phyloP scores from a whole-genome alignment of 2,888 invertebrate genomes.

The Oxyscelio sp. region DNA sequence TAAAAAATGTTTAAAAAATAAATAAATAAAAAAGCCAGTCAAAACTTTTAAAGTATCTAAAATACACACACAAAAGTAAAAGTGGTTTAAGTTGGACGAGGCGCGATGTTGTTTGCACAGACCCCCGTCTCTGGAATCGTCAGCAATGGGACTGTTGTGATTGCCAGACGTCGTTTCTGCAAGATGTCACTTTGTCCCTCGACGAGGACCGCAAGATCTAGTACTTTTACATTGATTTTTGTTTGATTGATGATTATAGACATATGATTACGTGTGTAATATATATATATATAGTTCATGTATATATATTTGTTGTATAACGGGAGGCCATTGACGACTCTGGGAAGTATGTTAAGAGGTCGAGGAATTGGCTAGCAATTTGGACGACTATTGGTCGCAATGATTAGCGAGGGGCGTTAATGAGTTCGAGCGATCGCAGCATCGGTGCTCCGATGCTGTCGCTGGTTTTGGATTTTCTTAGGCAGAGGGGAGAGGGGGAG shows the following conservation, averaged over 20 bases:
- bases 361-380: too few relatives aligned
- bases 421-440: too few relatives aligned
- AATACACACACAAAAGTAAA: slow-evolving; percentile 73
- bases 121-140: slow-evolving; percentile 83
- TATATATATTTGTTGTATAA: too few relatives aligned
- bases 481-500: too few relatives aligned
- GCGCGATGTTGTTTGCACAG: slow-evolving; percentile 79
- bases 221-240: slow-evolving; percentile 83
- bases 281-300: slow-evolving; percentile 37
- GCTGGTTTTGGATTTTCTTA: too few relatives aligned
- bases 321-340: too few relatives aligned
- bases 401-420: too few relatives aligned
- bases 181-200: slow-evolving; percentile 83
- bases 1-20: slow-evolving; percentile 27
- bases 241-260: slow-evolving; percentile 35
- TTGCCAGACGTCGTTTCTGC: slow-evolving; percentile 83
- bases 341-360: too few relatives aligned
- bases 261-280: neutral
- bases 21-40: too few relatives aligned
- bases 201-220: slow-evolving; percentile 83
- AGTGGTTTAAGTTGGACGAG: slow-evolving; percentile 84
- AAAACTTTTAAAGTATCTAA: slow-evolving; percentile 54
- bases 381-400: too few relatives aligned
- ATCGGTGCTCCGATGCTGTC: too few relatives aligned
- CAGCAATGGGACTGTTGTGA: slow-evolving; percentile 77